A percentile compares a stretch with the other conserved stretches of the same genome.
Conservation (phyloP, 2,113 vertebrate species). For the Ancistrus triradiatus region DNA sequence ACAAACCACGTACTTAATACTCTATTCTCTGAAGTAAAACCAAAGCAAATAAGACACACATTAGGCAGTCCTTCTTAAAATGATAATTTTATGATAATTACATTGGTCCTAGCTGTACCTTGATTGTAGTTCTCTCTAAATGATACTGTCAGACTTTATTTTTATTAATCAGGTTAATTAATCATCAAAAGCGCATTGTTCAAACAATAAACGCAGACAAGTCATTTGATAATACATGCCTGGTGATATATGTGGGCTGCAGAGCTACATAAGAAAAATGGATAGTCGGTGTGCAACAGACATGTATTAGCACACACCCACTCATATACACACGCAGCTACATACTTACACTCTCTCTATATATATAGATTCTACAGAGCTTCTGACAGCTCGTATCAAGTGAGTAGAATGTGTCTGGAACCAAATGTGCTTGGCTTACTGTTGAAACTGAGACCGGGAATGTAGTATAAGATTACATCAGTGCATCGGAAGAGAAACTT, state of each 20-base stretch:
- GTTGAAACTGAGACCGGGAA: background rate
- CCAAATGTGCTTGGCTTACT: conserved; percentile 17
- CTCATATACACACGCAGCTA: too few relatives aligned
- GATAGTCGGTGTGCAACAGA: background rate
- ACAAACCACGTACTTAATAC: background rate
- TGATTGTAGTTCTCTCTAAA: conserved; percentile 63
- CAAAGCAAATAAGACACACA: conserved; percentile 31
- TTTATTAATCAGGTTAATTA: conserved; percentile 72
- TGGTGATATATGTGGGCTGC: background rate
- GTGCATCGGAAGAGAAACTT: conserved; percentile 9
- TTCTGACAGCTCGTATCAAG: conserved; percentile 25
- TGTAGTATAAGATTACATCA: conserved; percentile 20
- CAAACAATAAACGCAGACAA: conserved; percentile 53
- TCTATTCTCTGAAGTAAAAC: conserved; percentile 14
- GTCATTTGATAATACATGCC: conserved; percentile 58
- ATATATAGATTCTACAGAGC: background rate
- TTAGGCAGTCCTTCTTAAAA: conserved; percentile 45
- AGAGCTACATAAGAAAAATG: background rate
- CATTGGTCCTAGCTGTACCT: conserved; percentile 57
- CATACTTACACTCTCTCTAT: too few relatives aligned
- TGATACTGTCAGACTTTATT: conserved; percentile 67
- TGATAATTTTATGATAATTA: conserved; percentile 63
- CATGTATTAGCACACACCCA: background rate
- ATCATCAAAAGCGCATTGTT: conserved; percentile 52
- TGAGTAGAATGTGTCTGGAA: conserved; percentile 9